Conservation (phyloP, 2,113 vertebrate species). For the human (Homo sapiens) region DNA sequence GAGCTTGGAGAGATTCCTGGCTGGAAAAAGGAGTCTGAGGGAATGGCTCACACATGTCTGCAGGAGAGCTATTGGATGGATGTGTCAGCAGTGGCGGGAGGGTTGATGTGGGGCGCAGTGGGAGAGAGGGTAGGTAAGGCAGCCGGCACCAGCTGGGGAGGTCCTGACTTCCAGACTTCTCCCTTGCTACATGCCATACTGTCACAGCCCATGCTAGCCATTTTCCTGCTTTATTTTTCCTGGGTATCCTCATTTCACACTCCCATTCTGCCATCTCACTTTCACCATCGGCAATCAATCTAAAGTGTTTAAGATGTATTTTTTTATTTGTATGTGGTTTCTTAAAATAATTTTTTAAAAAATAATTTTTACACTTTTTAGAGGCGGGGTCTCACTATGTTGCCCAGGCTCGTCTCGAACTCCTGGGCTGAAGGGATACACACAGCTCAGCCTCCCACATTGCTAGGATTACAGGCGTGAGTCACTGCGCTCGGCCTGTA, state of each 20-base stretch:
- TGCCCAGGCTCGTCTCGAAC: too few species aligned
- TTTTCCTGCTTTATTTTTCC: background rate
- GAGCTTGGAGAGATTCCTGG: background rate
- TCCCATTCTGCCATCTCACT: background rate
- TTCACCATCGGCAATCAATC: background rate
- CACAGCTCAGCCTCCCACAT: too few species aligned
- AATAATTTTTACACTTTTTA: too few species aligned
- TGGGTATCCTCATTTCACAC: background rate
- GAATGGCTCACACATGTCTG: background rate
- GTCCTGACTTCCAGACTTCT: background rate
- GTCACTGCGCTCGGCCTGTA: too few species aligned
- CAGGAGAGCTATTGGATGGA: background rate
- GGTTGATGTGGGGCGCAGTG: background rate
- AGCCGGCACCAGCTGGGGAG: accelerated
- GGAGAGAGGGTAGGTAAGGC: background rate
- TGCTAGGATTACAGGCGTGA: too few species aligned
- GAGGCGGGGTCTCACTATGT: too few species aligned
- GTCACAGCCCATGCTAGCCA: background rate
- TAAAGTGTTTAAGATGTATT: background rate
- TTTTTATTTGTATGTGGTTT: background rate
- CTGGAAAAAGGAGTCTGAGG: background rate
- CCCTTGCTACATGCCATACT: background rate
- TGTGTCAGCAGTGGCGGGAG: background rate
- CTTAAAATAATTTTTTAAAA: too few species aligned
- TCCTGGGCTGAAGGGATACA: too few species aligned